Percentiles rank a stretch among this genome's conserved stretches.
Evolutionary conservation across 1,140 invertebrate species (phyloP).

Genomic region (Prorops nasuta): DNA sequence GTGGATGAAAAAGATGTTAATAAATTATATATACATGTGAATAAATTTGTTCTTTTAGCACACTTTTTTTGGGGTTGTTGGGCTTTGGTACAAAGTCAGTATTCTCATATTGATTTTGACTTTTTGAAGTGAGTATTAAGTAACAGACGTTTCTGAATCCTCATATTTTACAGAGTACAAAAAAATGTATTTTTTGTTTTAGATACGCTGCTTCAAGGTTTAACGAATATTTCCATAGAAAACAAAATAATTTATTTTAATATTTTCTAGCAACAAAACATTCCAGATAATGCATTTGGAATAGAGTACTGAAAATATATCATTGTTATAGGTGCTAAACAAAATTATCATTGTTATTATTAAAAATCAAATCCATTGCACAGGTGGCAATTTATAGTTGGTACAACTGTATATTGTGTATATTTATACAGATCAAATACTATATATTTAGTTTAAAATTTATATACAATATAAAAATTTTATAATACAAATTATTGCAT

Average conservation of each 20-base stretch:
- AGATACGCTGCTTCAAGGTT: slow-evolving; percentile 70
- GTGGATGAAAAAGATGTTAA: slow-evolving; percentile 65
- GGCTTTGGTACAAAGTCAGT: slow-evolving; percentile 86
- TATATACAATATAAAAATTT: background rate
- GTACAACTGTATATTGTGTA: too few species aligned
- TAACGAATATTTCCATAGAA: slow-evolving; percentile 64
- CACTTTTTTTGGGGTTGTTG: slow-evolving; percentile 94
- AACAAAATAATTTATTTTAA: slow-evolving; percentile 27
- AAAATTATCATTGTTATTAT: slow-evolving; percentile 7
- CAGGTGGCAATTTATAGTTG: background rate
- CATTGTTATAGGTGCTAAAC: slow-evolving; percentile 28
- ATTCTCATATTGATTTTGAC: slow-evolving; percentile 93
- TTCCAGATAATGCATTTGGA: slow-evolving; percentile 7
- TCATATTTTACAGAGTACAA: slow-evolving; percentile 4
- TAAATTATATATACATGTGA: slow-evolving; percentile 72
- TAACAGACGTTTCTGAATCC: background rate
- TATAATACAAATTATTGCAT: background rate
- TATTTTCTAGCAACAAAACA: slow-evolving; percentile 1
- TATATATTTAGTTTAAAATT: too few species aligned
- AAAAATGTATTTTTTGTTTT: slow-evolving; percentile 27
- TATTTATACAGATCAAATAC: too few species aligned
- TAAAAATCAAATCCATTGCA: background rate
- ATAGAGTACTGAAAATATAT: slow-evolving; percentile 22
- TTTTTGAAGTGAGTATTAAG: slow-evolving; percentile 76
- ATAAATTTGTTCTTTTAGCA: slow-evolving; percentile 75